A percentile compares a stretch with the other conserved stretches of the same genome.
phyloP scores from a whole-genome alignment of 2,888 invertebrate genomes.

The Ctena decussata region DNA sequence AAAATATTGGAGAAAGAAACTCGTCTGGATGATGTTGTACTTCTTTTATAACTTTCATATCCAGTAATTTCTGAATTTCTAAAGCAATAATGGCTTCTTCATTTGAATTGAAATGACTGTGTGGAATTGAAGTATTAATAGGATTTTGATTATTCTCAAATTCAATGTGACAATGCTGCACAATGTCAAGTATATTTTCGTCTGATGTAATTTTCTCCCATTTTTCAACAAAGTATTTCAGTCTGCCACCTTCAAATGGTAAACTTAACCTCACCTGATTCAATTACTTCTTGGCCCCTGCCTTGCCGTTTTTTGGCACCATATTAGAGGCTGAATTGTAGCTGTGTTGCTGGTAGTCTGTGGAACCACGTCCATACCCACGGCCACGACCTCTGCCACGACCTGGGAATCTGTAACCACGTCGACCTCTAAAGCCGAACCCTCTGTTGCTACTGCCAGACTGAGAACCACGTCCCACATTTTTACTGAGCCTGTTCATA shows the following conservation, averaged over 20 bases:
- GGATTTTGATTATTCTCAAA: constrained; percentile 15
- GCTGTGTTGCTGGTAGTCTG: too few relatives aligned
- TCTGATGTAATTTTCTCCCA: constrained; percentile 22
- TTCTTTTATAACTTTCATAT: constrained; percentile 47
- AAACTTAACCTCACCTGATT: constrained; percentile 15
- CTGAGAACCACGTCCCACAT: too few relatives aligned
- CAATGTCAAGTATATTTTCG: constrained; percentile 21
- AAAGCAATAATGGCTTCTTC: not conserved
- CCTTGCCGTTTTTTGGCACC: constrained; percentile 31
- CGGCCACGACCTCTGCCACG: too few relatives aligned
- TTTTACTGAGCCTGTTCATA: constrained; percentile 22
- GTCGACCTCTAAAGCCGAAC: too few relatives aligned
- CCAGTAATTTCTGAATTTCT: constrained; percentile 40
- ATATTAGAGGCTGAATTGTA: too few relatives aligned
- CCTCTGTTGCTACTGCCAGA: too few relatives aligned
- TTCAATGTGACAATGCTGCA: constrained; percentile 37
- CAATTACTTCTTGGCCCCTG: constrained; percentile 47
- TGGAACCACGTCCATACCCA: too few relatives aligned
- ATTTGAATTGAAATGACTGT: not conserved
- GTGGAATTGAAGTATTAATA: too few relatives aligned
- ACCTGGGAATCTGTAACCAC: too few relatives aligned
- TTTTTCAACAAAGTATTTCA: constrained; percentile 7
- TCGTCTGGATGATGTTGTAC: constrained; percentile 28
- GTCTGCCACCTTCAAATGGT: constrained; percentile 30
- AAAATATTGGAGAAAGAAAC: constrained; percentile 43